phyloP scores from a whole-genome alignment of 2,888 invertebrate species.

The Nematopogon swammerdamellus region DNA sequence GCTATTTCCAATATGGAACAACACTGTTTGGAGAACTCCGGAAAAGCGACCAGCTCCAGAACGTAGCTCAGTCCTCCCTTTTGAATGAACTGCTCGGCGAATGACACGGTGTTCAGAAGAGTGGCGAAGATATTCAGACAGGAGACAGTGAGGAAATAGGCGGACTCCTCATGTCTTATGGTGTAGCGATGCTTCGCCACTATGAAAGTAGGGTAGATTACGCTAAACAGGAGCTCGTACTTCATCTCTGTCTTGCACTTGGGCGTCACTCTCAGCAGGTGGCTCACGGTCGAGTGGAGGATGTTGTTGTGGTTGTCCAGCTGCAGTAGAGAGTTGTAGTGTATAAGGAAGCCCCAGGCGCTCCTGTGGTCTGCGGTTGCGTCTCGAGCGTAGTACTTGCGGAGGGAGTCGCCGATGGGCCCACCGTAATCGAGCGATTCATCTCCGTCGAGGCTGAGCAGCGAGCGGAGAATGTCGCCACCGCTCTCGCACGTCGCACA shows the following conservation, averaged over 20 bases:
- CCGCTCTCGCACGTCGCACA: slow-evolving; percentile 37
- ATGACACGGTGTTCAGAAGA: slow-evolving; percentile 48
- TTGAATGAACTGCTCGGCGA: slow-evolving; percentile 58
- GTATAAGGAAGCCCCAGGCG: slow-evolving; percentile 56
- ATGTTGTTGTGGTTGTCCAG: slow-evolving; percentile 49
- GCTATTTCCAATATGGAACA: slow-evolving; percentile 60
- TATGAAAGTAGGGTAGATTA: slow-evolving; percentile 60
- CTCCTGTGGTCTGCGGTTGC: slow-evolving; percentile 31
- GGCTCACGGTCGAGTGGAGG: slow-evolving; percentile 54
- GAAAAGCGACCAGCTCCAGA: slow-evolving; percentile 46
- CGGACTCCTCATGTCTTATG: slow-evolving; percentile 38
- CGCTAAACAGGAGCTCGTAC: slow-evolving; percentile 54
- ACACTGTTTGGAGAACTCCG: slow-evolving; percentile 56
- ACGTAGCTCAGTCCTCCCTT: slow-evolving; percentile 56
- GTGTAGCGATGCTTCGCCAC: slow-evolving; percentile 50
- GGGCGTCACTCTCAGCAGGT: slow-evolving; percentile 56
- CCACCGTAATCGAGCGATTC: slow-evolving; percentile 17
- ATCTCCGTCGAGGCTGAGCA: slow-evolving; percentile 19
- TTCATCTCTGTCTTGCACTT: slow-evolving; percentile 52
- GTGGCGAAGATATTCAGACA: slow-evolving; percentile 59
- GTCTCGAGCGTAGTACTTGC: slow-evolving; percentile 27
- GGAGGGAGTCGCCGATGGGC: slow-evolving; percentile 1
- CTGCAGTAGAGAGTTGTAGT: slow-evolving; percentile 55
- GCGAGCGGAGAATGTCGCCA: slow-evolving; percentile 13
- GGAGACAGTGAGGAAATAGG: slow-evolving; percentile 57